Evolutionary conservation across 2,888 invertebrate genomes (phyloP).

Genomic region (Chrysolina haemoptera): DNA sequence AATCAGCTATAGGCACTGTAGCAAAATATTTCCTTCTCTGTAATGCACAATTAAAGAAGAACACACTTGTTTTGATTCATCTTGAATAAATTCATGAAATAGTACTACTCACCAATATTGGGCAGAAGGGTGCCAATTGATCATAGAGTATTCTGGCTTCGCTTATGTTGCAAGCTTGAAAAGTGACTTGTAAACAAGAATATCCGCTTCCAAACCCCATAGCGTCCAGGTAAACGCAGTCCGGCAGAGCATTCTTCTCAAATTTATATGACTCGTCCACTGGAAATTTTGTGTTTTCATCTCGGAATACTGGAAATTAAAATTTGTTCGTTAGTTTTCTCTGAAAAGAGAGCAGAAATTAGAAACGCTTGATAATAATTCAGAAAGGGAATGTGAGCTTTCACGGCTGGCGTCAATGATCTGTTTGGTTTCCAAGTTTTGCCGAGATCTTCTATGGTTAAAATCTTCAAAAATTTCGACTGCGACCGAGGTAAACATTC

Average conservation of each 20-base stretch:
- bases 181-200: constrained; percentile 95
- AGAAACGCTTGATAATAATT: too few relatives aligned
- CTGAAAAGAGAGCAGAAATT: too few relatives aligned
- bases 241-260: constrained; percentile 82
- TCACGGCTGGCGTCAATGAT: too few relatives aligned
- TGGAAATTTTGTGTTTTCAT: constrained; percentile 87
- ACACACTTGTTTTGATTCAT: too few relatives aligned
- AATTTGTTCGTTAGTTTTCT: not conserved
- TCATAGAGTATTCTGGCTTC: constrained; percentile 98
- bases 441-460: too few relatives aligned
- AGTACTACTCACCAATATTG: constrained; percentile 84
- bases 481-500: too few relatives aligned
- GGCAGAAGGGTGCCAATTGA: constrained; percentile 96
- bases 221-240: constrained; percentile 97
- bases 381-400: too few relatives aligned
- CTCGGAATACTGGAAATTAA: constrained; percentile 84
- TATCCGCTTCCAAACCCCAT: constrained; percentile 99
- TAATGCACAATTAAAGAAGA: too few relatives aligned
- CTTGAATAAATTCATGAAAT: not conserved
- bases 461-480: too few relatives aligned
- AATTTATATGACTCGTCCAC: constrained; percentile 82
- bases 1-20: too few relatives aligned
- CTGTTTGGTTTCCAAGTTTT: too few relatives aligned
- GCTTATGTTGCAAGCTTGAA: constrained; percentile 95
- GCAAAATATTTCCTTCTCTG: too few relatives aligned